phyloP scores from a whole-genome alignment of 2,797 vertebrate species.

The Paedocypris micromegethes region DNA sequence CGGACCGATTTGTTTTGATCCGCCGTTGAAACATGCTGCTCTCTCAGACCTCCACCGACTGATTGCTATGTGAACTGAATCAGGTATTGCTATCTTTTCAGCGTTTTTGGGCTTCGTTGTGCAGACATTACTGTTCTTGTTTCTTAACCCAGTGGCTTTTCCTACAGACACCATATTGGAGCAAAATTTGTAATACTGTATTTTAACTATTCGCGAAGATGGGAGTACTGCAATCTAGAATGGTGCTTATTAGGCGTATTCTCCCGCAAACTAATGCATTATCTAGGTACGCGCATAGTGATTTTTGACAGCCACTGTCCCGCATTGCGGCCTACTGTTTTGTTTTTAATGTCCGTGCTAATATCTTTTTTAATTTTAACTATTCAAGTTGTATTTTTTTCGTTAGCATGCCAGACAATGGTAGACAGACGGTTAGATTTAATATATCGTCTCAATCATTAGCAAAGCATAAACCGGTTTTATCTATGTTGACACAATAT shows the following conservation, averaged over 20 bases:
- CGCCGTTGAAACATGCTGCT: slow-evolving; percentile 45
- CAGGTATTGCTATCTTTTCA: slow-evolving; percentile 42
- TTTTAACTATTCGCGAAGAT: too few relatives aligned
- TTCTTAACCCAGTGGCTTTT: background rate
- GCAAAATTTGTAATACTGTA: too few relatives aligned
- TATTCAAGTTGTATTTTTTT: background rate
- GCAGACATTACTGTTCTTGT: background rate
- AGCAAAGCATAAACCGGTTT: too few relatives aligned
- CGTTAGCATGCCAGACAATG: too few relatives aligned
- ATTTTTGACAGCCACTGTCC: slow-evolving; percentile 27
- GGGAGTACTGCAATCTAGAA: too few relatives aligned
- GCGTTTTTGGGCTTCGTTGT: slow-evolving; percentile 1
- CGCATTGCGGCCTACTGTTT: slow-evolving; percentile 55
- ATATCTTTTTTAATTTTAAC: background rate
- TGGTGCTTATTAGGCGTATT: too few relatives aligned
- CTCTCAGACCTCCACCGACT: slow-evolving; percentile 27
- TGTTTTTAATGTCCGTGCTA: slow-evolving; percentile 3
- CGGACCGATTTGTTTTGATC: slow-evolving; percentile 17
- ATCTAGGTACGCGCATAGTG: background rate
- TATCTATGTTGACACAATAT: too few relatives aligned
- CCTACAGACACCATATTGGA: background rate
- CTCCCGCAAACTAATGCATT: background rate
- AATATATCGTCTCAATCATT: too few relatives aligned
- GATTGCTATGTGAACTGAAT: slow-evolving; percentile 48
- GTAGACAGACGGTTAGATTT: too few relatives aligned